Base-by-base conservation (phyloP, 2,888 invertebrate species). In the Azorinus chamasolen region DNA sequence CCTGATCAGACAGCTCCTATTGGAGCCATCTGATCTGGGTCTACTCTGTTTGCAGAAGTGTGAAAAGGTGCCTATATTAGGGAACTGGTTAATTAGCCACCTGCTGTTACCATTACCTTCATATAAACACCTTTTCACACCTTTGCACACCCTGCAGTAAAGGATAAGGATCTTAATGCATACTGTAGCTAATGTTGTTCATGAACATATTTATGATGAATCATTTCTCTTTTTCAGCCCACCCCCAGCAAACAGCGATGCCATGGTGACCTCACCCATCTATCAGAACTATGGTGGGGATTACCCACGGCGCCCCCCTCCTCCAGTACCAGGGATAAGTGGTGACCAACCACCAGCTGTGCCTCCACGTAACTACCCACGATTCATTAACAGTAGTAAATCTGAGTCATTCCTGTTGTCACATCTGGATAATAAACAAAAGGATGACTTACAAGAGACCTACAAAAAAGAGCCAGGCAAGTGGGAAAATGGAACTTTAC, bases 331-430 rank as follows among this genome's bases (percentile, higher is more conserved):
- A 3, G 82, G 83, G 5, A 41, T 54, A 6, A 66, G 53, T n/a
- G 83, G 87, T 3, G 85, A 86, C 8, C 57, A 70, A n/a, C 90
- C 89, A 0, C 90, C 90, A 18, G 89, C 87, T 3, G 77, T 89
- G 32, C 90, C 89, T 5, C 90, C 90, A 2, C 72, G 89, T 50
- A 86, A 83, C 63, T 87, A 87, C 68, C 75, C 80, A 16, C 54
- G 61, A n/a, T 62, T 58, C 2, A 72, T 79, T 43, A 48, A 46
- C 6, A 74, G 62, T 37, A 79, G 80, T 50, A 82, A 79, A 46
- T 79, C 82, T 0, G 83, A 85, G 58, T 82, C 83, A 3, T 64
- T 71, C 25, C 45, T 79, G 37, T 53, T 77, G 22, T 25, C 59
- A n/a, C 51, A 66, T 27, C 54, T 75, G 51, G 59, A 69, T 43